These are phyloP conservation scores for Spodoptera littoralis DNA, from an alignment of 2,888 invertebrate species.

Conservation along the genomic window DNA sequence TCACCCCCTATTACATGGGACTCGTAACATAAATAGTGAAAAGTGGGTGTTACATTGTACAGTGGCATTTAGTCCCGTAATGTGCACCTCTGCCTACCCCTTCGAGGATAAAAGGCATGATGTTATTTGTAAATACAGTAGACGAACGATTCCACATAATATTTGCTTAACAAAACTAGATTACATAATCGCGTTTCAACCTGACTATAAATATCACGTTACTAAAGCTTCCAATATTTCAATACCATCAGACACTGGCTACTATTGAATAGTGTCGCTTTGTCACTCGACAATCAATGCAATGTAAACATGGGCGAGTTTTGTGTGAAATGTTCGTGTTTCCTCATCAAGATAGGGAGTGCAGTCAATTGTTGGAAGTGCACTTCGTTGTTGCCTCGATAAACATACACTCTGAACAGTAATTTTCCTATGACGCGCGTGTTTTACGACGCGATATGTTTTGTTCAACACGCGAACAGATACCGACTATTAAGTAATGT, in stretches of 20 bases:
- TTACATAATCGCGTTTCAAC: slow-evolving; percentile 5
- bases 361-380: slow-evolving; percentile 76
- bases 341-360: slow-evolving; percentile 68
- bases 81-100: no score
- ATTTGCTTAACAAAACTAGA: neutral
- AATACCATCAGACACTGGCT: slow-evolving; percentile 31
- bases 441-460: slow-evolving; percentile 46
- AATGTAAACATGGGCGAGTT: slow-evolving; percentile 49
- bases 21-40: no score
- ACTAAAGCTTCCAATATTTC: slow-evolving; percentile 15
- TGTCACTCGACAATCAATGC: slow-evolving; percentile 52
- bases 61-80: no score
- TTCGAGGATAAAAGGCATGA: no score
- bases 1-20: no score
- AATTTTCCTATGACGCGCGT: slow-evolving; percentile 62
- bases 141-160: no score
- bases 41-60: no score
- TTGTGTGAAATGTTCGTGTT: slow-evolving; percentile 68
- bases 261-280: slow-evolving; percentile 39
- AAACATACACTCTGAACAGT: slow-evolving; percentile 57
- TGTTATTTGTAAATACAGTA: no score
- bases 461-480: slow-evolving; percentile 51
- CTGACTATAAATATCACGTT: neutral
- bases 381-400: slow-evolving; percentile 74
- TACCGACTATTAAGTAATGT: slow-evolving; percentile 39